Base-by-base conservation (phyloP, 2,797 vertebrate species). In the Darevskia nairensis region DNA sequence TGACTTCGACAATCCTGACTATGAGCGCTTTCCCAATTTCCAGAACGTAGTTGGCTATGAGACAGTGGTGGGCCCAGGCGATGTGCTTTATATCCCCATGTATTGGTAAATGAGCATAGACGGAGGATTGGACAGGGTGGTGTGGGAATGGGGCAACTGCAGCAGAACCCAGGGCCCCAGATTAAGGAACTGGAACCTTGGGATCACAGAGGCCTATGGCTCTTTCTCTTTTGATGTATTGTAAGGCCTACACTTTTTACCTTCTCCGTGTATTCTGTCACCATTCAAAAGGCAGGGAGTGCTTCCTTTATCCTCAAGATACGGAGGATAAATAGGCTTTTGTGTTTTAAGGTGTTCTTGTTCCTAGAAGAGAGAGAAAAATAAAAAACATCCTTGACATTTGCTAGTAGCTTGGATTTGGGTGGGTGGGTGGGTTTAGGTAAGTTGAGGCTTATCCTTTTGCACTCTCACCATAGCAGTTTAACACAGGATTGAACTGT, bases 61-160 rank as follows among this genome's bases (percentile, higher is more conserved):
- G 96, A 97, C 98, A 0, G 98, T 99, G 81, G 98, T 99, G 93
- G 99, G 99, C 79, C 99, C 99, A 0, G 99, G 99, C 88, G 99
- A 99, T 91, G 99, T 99, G 92, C 97, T 99, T 6, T 99, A 99
- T 96, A 99, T 99, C 95, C 99, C 99, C 39, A 99, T 99, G 99
- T 99, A 99, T 96, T 99, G 99, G 99, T 99, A 98, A 35, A 98
- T 98, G 91, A 89, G 15, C 39, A 59, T 92, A 64, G 50, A 66
- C 4, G 3, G 27, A 78, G 29, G 50, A 81, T 89, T 85, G 88
- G 64, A 46, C 39, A 13, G 21, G 13, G 76, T n/a, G 17, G 50
- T 8, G 11, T 27, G 61, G 32, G 64, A 35, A 27, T 29, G 39
- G 19, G 55, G 61, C 32, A 35, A 35, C 35, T 35, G 35, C 35